Evolutionary conservation across 2,797 vertebrate genomes (phyloP), one percentile per base, ranked within the genome.

Genomic region (Chaenodraco wilsoni): DNA sequence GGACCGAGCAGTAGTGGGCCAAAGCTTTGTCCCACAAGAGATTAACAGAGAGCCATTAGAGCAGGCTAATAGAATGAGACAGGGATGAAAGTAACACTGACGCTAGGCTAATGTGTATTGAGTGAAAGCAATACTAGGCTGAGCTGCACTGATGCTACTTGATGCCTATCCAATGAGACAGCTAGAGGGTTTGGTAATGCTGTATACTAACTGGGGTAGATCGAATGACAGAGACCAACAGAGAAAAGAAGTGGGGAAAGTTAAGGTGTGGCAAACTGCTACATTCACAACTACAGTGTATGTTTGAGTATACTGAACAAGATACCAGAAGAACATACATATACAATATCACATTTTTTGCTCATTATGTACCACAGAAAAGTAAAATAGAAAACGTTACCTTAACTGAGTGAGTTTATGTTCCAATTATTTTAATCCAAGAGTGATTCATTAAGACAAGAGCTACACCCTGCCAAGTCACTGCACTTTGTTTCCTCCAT

Each of bases 41-140:
- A 89, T 90, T 84, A 88, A 65, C 83, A 81, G 75, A 86, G 84
- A 81, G 83, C 84, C 81, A 91, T 91, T 89, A 91, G 78, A 83
- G 78, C 62, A 54, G 58, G 86, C 85, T 92, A 92, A 92, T 87
- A 89, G 85, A 88, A 91, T 82, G 84, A 92, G 89, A 87, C 84
- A 70, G 81, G 81, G 72, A 84, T 83, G 80, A 89, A 87, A 88
- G 89, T 79, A 76, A 87, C 76, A 54, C 80, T 83, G 87, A 88
- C 31, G 62, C 84, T 79, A 62, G 66, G 72, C 84, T 90, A 91
- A 91, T 90, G 90, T 87, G 79, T 84, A 89, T 77, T 75, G 86
- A 91, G 85, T 88, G 89, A 91, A 91, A 89, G 80, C 79, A 83
- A 89, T 82, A 87, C 76, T 78, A 58, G 70, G 69, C 48, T 50